Conservation (phyloP, 2,888 invertebrate genomes). For the Thyatira batis region DNA sequence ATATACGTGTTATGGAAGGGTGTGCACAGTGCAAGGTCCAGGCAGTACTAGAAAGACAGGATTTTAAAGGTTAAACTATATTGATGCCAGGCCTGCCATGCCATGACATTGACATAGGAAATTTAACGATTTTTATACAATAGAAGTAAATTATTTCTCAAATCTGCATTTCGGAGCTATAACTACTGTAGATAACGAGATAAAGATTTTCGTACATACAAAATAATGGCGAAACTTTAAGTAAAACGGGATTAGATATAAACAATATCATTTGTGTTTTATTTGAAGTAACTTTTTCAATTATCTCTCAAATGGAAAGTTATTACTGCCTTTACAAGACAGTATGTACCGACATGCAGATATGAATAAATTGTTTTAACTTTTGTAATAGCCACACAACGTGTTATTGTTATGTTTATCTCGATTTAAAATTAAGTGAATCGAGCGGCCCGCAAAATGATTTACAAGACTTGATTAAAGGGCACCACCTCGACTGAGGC, state of each 20-base stretch:
- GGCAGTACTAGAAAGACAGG: neutral
- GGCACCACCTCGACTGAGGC: slow-evolving; percentile 45
- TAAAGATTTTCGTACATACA: too few relatives aligned
- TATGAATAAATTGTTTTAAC: neutral
- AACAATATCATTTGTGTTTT: too few relatives aligned
- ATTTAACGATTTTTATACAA: too few relatives aligned
- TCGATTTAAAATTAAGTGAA: slow-evolving; percentile 26
- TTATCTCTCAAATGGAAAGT: neutral
- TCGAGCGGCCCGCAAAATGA: slow-evolving; percentile 42
- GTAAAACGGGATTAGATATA: too few relatives aligned
- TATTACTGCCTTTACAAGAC: too few relatives aligned
- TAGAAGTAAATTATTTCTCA: too few relatives aligned
- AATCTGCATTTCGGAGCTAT: too few relatives aligned
- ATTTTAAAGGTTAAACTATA: neutral
- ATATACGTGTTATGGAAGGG: slow-evolving; percentile 24
- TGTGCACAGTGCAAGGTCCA: neutral
- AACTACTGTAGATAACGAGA: too few relatives aligned
- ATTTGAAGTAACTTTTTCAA: too few relatives aligned
- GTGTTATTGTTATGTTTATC: slow-evolving; percentile 22
- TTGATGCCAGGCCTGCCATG: neutral
- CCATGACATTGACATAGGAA: neutral
- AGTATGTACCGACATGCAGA: too few relatives aligned
- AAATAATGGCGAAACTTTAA: too few relatives aligned
- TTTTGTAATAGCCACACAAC: slow-evolving; percentile 1
- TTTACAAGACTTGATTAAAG: slow-evolving; percentile 67